A percentile compares a stretch with the other conserved stretches of the same genome.
Conservation (phyloP, 2,113 vertebrate species). For the Plestiodon gilberti region DNA sequence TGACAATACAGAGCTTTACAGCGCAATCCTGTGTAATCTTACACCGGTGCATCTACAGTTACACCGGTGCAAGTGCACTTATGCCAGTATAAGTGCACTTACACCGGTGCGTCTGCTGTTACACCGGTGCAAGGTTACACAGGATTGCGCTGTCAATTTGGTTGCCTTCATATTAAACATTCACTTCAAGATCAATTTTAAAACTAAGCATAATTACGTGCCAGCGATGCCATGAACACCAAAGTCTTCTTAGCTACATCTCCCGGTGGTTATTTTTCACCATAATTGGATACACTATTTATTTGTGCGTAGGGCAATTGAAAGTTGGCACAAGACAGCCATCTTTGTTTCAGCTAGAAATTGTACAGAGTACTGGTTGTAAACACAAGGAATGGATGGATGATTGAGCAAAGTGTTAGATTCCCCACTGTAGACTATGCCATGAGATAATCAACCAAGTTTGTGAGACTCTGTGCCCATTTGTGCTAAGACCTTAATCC, state of each 20-base stretch:
- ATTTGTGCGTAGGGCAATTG: rapidly evolving
- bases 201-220: constrained; percentile 1
- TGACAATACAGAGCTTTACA: background rate
- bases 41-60: too few species aligned
- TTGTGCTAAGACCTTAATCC: background rate
- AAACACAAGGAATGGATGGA: background rate
- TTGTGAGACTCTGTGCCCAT: background rate
- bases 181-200: constrained; percentile 24
- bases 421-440: background rate
- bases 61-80: too few species aligned
- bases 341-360: background rate
- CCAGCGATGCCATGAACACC: background rate
- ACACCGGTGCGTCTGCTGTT: too few species aligned
- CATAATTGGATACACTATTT: background rate
- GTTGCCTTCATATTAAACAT: background rate
- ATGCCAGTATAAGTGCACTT: too few species aligned
- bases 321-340: background rate
- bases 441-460: background rate
- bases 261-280: background rate
- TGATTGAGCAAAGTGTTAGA: too few species aligned
- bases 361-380: background rate
- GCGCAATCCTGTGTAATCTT: too few species aligned
- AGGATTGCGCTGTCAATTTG: too few species aligned
- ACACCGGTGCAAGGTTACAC: too few species aligned
- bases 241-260: background rate